phyloP scores from a whole-genome alignment of 2,113 vertebrate species.

The Thunnus maccoyii region DNA sequence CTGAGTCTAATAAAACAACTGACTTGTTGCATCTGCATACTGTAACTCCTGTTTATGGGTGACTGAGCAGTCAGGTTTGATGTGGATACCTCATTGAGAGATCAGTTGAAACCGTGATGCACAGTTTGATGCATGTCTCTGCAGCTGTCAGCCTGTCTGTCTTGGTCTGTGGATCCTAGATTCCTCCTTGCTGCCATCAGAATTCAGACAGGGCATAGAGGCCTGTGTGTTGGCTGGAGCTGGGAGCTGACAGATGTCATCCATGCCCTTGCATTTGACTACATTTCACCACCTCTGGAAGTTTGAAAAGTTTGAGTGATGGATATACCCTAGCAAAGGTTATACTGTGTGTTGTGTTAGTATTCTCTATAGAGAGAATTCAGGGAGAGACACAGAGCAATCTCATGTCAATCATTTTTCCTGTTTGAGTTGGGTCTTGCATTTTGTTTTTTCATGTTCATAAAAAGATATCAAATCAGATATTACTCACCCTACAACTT shows the following conservation, averaged over 20 bases:
- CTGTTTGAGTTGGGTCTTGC: neutral
- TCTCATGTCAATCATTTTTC: conserved; percentile 2
- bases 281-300: neutral
- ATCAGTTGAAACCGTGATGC: conserved; percentile 21
- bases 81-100: conserved; percentile 10
- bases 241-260: conserved; percentile 32
- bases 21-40: conserved; percentile 10
- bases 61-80: conserved; percentile 35
- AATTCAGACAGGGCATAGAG: conserved; percentile 9
- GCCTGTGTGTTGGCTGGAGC: conserved; percentile 10
- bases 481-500: no score
- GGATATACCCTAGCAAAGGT: neutral
- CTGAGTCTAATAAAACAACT: neutral
- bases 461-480: no score
- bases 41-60: conserved; percentile 16
- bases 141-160: conserved; percentile 39
- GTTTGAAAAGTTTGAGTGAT: conserved; percentile 8
- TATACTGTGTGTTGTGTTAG: neutral
- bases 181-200: neutral
- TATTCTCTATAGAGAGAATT: neutral
- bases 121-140: conserved; percentile 39
- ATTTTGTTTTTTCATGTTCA: no score
- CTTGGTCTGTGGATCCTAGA: conserved; percentile 33
- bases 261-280: conserved; percentile 1
- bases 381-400: neutral